These are phyloP conservation scores for Xestia ashworthii DNA, from an alignment of 2,888 invertebrate genomes.

Conservation along the genomic window DNA sequence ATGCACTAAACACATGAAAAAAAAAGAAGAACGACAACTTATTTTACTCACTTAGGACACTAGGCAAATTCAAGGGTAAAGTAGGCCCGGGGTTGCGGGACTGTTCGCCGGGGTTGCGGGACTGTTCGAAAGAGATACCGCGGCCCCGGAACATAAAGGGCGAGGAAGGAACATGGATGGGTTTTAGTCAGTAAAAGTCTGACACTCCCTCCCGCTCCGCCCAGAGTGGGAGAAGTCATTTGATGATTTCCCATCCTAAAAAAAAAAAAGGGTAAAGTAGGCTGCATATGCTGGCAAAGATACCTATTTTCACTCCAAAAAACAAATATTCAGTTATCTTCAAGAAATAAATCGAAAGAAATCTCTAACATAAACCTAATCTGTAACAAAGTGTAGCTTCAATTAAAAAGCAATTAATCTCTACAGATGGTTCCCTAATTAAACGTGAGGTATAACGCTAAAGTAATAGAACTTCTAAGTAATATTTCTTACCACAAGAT, in stretches of 20 bases:
- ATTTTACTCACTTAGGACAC: background rate
- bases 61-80: background rate
- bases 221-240: too few relatives aligned
- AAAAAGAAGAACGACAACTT: too few relatives aligned
- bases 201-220: too few relatives aligned
- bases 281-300: background rate
- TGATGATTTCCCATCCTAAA: too few relatives aligned
- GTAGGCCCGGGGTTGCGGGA: too few relatives aligned
- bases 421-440: slow-evolving; percentile 15
- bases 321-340: background rate
- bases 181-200: too few relatives aligned
- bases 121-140: too few relatives aligned
- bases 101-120: too few relatives aligned
- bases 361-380: too few relatives aligned
- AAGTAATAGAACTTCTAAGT: slow-evolving; percentile 45
- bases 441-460: slow-evolving; percentile 21
- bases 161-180: too few relatives aligned
- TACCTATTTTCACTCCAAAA: background rate
- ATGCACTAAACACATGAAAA: too few relatives aligned
- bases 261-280: background rate
- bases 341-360: background rate
- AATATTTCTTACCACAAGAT: slow-evolving; percentile 46
- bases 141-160: too few relatives aligned
- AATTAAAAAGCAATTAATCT: slow-evolving; percentile 34
- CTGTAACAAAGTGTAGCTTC: background rate